phyloP scores from a whole-genome alignment of 2,113 vertebrate genomes.

The Brienomyrus brachyistius region DNA sequence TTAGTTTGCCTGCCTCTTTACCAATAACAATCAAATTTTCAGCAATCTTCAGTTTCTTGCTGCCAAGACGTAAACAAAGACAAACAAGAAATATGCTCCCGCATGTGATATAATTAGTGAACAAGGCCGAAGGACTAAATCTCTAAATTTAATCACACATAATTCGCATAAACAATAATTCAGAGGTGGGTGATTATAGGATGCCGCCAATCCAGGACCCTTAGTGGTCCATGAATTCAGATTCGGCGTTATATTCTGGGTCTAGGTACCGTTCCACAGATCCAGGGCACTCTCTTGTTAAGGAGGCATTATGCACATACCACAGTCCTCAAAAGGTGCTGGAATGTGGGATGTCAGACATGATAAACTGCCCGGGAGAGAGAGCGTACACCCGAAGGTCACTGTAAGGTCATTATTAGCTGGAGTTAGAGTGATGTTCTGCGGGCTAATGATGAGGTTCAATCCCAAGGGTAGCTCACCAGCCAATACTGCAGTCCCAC shows the following conservation, averaged over 20 bases:
- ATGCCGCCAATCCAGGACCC: background rate
- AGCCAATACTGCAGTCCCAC: background rate
- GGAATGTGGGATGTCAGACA: background rate
- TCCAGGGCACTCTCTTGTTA: background rate
- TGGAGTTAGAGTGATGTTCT: background rate
- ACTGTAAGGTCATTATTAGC: conserved; percentile 6
- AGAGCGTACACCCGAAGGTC: background rate
- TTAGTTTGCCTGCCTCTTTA: background rate
- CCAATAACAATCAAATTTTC: background rate
- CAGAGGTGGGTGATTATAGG: background rate
- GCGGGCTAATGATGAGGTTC: background rate
- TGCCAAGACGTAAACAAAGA: background rate
- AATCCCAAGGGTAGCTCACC: background rate
- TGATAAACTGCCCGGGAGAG: conserved; percentile 68
- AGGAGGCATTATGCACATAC: background rate
- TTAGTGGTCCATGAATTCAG: background rate
- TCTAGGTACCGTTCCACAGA: background rate
- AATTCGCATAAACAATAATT: background rate
- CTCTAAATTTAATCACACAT: background rate
- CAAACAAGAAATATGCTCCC: background rate
- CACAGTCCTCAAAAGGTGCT: background rate
- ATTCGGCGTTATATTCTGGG: background rate
- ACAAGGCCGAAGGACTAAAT: background rate
- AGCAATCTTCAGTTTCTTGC: background rate
- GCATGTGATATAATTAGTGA: background rate